Evolutionary conservation across 2,888 invertebrate genomes (phyloP).

Genomic region (Protonemura montana): DNA sequence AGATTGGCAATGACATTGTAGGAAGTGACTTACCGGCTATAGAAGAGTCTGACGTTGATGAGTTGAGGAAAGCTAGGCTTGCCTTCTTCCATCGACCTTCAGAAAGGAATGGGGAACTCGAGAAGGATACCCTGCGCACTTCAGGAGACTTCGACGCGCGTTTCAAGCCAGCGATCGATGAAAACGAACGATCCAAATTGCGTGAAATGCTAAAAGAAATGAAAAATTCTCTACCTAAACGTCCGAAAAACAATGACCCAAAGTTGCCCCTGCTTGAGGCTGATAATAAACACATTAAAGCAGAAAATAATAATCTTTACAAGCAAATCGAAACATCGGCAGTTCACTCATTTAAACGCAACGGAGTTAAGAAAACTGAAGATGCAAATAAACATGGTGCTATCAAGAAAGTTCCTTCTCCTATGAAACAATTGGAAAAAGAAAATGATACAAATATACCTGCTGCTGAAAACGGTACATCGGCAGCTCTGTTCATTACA

Average conservation of each 20-base stretch:
- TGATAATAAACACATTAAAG: background rate
- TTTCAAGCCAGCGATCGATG: constrained; percentile 47
- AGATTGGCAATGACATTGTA: background rate
- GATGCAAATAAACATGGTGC: constrained; percentile 46
- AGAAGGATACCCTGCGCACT: constrained; percentile 30
- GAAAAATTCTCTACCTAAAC: constrained; percentile 76
- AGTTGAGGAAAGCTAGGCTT: constrained; percentile 57
- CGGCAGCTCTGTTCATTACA: constrained; percentile 58
- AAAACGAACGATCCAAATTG: constrained; percentile 57
- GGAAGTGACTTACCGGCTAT: constrained; percentile 18
- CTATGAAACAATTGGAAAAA: background rate
- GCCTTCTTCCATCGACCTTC: constrained; percentile 55
- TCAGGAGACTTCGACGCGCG: constrained; percentile 25
- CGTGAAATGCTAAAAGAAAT: constrained; percentile 79
- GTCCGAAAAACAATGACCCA: constrained; percentile 52
- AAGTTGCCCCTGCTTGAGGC: background rate
- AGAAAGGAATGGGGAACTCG: constrained; percentile 21
- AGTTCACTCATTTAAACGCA: background rate
- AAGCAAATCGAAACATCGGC: constrained; percentile 37
- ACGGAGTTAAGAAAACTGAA: constrained; percentile 19
- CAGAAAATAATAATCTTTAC: constrained; percentile 23
- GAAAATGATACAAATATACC: background rate
- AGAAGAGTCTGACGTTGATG: constrained; percentile 53
- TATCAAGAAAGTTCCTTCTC: constrained; percentile 46
- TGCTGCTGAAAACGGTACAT: constrained; percentile 49